A percentile compares a stretch with the other conserved stretches of the same genome.
Conservation (phyloP, 2,888 invertebrate genomes). For the Acleris emargana region DNA sequence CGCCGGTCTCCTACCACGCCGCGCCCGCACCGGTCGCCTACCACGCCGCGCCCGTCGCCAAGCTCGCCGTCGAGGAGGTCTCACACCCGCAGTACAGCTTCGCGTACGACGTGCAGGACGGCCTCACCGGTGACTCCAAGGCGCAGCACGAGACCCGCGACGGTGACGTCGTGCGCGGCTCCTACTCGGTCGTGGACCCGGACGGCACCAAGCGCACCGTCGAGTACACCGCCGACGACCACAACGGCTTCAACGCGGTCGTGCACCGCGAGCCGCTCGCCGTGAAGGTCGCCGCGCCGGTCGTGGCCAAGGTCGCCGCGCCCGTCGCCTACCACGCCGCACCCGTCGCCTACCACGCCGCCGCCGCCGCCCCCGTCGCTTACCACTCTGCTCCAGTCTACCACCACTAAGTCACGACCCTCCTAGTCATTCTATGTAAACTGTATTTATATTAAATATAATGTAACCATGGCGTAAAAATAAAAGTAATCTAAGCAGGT, state of each 20-base stretch:
- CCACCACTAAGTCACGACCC: slow-evolving; percentile 69
- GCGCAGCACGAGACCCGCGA: slow-evolving; percentile 74
- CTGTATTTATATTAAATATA: slow-evolving; percentile 28
- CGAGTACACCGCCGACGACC: slow-evolving; percentile 76
- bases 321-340: slow-evolving; percentile 51
- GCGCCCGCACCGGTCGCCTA: slow-evolving; percentile 29
- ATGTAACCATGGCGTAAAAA: slow-evolving; percentile 22
- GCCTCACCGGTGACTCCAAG: slow-evolving; percentile 79
- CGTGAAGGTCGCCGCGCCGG: slow-evolving; percentile 54
- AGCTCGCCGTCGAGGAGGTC: slow-evolving; percentile 58
- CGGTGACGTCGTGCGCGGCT: slow-evolving; percentile 76
- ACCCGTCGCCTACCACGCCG: slow-evolving; percentile 44
- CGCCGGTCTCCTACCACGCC: slow-evolving; percentile 50
- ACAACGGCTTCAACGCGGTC: slow-evolving; percentile 79
- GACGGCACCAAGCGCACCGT: slow-evolving; percentile 78
- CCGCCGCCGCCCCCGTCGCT: slow-evolving; percentile 51
- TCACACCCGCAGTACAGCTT: slow-evolving; percentile 78
- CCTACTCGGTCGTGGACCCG: slow-evolving; percentile 75
- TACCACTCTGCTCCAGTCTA: slow-evolving; percentile 48
- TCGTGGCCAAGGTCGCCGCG: slow-evolving; percentile 41
- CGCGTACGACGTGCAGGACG: slow-evolving; percentile 83
- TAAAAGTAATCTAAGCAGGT: too few relatives aligned
- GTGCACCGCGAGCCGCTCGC: slow-evolving; percentile 69
- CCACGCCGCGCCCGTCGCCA: slow-evolving; percentile 51
- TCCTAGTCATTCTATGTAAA: slow-evolving; percentile 52